Base-by-base conservation (phyloP, 2,888 invertebrate species). In the Hirtodrosophila cameraria region DNA sequence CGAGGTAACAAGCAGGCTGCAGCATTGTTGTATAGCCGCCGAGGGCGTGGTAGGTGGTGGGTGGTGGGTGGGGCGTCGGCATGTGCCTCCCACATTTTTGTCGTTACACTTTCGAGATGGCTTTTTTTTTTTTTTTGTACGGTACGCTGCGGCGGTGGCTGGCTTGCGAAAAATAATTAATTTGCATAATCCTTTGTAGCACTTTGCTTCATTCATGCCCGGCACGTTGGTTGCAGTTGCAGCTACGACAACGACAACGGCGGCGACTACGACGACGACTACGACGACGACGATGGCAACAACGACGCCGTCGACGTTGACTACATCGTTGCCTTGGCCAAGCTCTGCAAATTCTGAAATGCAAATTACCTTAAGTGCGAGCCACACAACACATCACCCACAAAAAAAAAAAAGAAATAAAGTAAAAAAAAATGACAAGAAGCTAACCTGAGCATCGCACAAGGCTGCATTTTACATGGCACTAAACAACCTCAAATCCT, bases 131-230 rank as follows among this genome's bases (percentile, higher is more conserved):
- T 52, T 43, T 61, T 59, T 60, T 49, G 50, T 46, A 48, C 39
- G 48, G 70, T 28, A 52, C 57, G 57, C 48, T 59, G 59, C 45
- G 59, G 36, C 76, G 75, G 64, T 83, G 86, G 67, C 58, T 86
- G 86, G 75, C 85, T 87, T 80, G 87, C 77, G 78, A 86, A 83
- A 87, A 83, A 83, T 83, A 83, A 83, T 83, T 83, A 83, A 83
- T 83, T 83, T 83, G 88, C 82, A 83, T 83, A 83, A 83, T 87
- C 82, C 82, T 83, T 83, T 83, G 82, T 87, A 83, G 85, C 88
- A 82, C 85, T 83, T 83, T 87, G 82, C 88, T 86, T 86, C 82
- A 81, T 81, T 83, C 85, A 86, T 86, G 88, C 88, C 86, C 64
- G 60, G 84, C 81, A 86, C 85, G 85, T 87, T 86, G 86, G 62